Conservation (phyloP, 2,888 invertebrate genomes). For the Mythimna loreyi region DNA sequence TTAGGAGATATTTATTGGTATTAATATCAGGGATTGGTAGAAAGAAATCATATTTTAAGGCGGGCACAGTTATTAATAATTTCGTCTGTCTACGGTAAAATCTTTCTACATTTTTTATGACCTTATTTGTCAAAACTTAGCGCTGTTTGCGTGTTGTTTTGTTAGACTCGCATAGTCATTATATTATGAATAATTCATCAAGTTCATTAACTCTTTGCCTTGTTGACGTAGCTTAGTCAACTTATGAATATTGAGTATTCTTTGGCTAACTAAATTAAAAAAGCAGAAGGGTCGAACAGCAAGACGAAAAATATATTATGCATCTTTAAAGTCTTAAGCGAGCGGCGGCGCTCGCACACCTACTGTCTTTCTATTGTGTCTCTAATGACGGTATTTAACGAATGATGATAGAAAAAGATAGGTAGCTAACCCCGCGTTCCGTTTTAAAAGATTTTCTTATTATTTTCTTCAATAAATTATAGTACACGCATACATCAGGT, state of each 20-base stretch:
- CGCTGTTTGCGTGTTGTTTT: not conserved
- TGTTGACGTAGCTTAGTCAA: slow-evolving; percentile 1
- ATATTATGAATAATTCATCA: slow-evolving; percentile 14
- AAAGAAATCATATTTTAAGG: not conserved
- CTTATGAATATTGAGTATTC: slow-evolving; percentile 8
- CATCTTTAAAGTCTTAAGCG: too few relatives aligned
- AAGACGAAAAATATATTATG: too few relatives aligned
- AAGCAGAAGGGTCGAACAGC: too few relatives aligned
- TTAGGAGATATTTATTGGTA: not conserved
- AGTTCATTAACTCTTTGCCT: slow-evolving; percentile 18
- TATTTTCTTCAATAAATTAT: too few relatives aligned
- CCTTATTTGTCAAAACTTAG: not conserved
- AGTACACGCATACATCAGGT: too few relatives aligned
- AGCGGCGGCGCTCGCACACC: too few relatives aligned
- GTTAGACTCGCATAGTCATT: not conserved
- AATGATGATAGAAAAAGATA: too few relatives aligned
- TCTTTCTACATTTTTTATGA: not conserved
- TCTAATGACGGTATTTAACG: too few relatives aligned
- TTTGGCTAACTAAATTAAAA: not conserved
- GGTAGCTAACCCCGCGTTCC: too few relatives aligned
- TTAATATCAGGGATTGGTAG: not conserved
- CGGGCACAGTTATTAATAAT: not conserved
- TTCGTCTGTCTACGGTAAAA: not conserved
- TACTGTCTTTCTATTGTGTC: too few relatives aligned
- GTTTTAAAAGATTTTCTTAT: too few relatives aligned